phyloP scores from a whole-genome alignment of 2,113 vertebrate genomes.

The Pagrus major region DNA sequence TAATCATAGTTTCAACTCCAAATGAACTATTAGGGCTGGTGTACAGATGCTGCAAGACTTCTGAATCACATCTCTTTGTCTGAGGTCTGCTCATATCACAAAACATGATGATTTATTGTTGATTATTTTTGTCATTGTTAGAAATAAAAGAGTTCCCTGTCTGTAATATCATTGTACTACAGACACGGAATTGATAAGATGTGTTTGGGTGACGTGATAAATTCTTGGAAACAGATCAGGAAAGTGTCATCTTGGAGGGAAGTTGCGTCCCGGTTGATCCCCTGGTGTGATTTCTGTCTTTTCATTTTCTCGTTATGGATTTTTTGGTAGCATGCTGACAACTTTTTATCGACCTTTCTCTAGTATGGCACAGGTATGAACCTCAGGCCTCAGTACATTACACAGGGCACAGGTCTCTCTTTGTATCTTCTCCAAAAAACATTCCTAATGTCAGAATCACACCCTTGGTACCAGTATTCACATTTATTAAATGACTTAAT shows the following conservation, averaged over 20 bases:
- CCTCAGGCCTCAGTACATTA: constrained; percentile 46
- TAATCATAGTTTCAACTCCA: constrained; percentile 43
- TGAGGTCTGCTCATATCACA: constrained; percentile 49
- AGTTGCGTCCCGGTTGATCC: constrained; percentile 4
- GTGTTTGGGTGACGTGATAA: constrained; percentile 34
- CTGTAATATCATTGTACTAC: constrained; percentile 23
- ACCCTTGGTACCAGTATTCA: constrained; percentile 8
- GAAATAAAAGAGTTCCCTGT: constrained; percentile 24
- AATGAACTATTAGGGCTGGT: constrained; percentile 73
- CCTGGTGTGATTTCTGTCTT: constrained; percentile 13
- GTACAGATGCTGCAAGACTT: constrained; percentile 75
- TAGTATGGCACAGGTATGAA: constrained; percentile 26
- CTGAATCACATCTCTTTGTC: constrained; percentile 51
- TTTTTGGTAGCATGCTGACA: constrained; percentile 35
- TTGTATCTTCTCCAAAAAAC: constrained; percentile 22
- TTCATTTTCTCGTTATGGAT: constrained; percentile 16
- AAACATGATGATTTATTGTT: constrained; percentile 23
- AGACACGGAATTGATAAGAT: constrained; percentile 21
- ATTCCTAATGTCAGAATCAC: constrained; percentile 27
- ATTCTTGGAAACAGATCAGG: constrained; percentile 25
- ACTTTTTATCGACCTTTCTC: constrained; percentile 20
- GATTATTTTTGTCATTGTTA: constrained; percentile 39
- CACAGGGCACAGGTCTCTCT: constrained; percentile 34
- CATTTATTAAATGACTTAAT: constrained; percentile 7
- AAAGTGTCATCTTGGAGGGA: constrained; percentile 23